Conservation (phyloP, 1,140 invertebrate species). For the Sesamia nonagrioides region DNA sequence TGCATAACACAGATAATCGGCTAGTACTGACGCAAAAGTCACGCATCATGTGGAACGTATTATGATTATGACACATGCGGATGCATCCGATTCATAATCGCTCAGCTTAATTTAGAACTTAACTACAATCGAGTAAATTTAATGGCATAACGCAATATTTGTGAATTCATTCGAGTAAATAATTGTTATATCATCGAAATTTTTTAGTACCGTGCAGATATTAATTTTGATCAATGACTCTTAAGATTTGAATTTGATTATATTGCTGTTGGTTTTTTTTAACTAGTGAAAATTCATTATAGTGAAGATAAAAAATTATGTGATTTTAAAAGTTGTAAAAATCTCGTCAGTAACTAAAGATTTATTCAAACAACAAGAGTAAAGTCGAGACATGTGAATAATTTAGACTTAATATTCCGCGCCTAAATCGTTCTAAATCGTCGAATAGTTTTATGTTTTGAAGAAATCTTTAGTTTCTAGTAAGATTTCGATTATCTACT, state of each 20-base stretch:
- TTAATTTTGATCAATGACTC: conserved; percentile 11
- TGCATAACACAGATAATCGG: conserved; percentile 43
- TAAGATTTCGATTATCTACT: conserved; percentile 21
- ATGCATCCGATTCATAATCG: conserved; percentile 35
- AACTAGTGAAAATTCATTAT: background rate
- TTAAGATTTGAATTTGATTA: background rate
- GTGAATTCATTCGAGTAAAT: conserved; percentile 30
- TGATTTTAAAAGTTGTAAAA: background rate
- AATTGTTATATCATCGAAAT: conserved; percentile 20
- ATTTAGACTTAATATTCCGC: conserved; percentile 25
- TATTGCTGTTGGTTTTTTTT: background rate
- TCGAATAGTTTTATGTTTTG: no score
- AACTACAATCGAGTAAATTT: conserved; percentile 5
- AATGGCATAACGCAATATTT: conserved; percentile 20
- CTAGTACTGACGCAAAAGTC: conserved; percentile 38
- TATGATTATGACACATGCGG: conserved; percentile 56
- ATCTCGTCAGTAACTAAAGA: background rate
- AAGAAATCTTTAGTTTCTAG: no score
- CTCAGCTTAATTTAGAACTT: conserved; percentile 27
- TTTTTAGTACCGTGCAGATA: conserved; percentile 1
- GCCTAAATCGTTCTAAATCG: no score
- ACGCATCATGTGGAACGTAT: conserved; percentile 40
- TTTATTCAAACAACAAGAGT: conserved; percentile 8
- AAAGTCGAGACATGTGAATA: background rate
- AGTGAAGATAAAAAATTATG: background rate